A percentile compares a stretch with the other conserved stretches of the same genome.
These are phyloP conservation scores for Rhabdomys dilectus DNA, from an alignment of 2,113 vertebrate species.

Conservation along the genomic window DNA sequence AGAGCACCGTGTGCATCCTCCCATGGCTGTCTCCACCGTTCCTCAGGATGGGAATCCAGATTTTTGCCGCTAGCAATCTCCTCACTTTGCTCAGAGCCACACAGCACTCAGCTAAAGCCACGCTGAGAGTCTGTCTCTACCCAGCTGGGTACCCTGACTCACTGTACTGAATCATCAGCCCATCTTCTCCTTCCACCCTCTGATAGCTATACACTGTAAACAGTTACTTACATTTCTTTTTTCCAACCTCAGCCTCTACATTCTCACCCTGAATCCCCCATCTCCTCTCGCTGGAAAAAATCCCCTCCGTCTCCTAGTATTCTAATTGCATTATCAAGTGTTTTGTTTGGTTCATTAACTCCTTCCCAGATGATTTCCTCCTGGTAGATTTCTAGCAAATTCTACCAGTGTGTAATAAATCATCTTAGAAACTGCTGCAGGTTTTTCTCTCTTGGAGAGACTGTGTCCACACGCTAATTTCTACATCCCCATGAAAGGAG, in stretches of 20 bases:
- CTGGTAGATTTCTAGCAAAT: slow-evolving; percentile 61
- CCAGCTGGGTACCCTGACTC: not conserved
- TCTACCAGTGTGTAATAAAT: slow-evolving; percentile 58
- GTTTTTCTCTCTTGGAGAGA: not conserved
- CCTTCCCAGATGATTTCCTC: slow-evolving; percentile 66
- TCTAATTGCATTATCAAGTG: slow-evolving; percentile 68
- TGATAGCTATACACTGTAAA: not conserved
- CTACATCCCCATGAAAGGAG: not conserved
- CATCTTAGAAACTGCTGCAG: slow-evolving; percentile 59
- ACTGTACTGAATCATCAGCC: not conserved
- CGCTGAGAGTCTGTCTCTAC: not conserved
- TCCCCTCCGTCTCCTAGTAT: not conserved
- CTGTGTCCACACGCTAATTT: not conserved
- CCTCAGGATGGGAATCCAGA: not conserved
- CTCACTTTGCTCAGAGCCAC: not conserved
- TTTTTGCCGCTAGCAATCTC: slow-evolving; percentile 5
- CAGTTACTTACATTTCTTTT: not conserved
- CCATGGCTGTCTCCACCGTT: not conserved
- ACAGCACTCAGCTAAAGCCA: not conserved
- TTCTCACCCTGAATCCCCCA: not conserved
- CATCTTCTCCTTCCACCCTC: not conserved
- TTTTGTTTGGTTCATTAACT: slow-evolving; percentile 72
- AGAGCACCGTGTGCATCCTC: rapidly evolving
- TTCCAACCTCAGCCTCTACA: not conserved
- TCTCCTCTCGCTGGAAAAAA: not conserved